Conservation (phyloP, 2,888 invertebrate species). For the Lagria hirta region DNA sequence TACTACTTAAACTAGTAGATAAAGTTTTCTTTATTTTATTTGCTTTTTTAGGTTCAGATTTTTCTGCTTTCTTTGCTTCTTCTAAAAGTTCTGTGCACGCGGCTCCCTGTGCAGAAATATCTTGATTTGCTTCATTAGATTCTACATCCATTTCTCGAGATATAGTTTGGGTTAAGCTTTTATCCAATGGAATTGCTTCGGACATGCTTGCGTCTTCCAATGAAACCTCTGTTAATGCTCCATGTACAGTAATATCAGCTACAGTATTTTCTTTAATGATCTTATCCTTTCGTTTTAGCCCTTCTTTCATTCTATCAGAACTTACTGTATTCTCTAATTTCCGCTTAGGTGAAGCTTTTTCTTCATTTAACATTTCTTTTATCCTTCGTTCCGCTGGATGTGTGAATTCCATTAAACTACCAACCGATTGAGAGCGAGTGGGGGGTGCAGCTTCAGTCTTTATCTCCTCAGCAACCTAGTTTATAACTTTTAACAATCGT, state of each 20-base stretch:
- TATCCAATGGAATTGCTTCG: constrained; percentile 43
- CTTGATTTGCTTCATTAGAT: constrained; percentile 36
- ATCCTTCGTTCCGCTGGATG: constrained; percentile 71
- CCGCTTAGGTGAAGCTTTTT: constrained; percentile 66
- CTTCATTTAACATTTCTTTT: constrained; percentile 68
- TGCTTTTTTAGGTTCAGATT: constrained; percentile 49
- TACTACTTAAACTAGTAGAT: constrained; percentile 38
- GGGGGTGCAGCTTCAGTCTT: constrained; percentile 51
- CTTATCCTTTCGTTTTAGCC: constrained; percentile 65
- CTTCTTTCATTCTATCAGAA: constrained; percentile 61
- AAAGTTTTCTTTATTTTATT: constrained; percentile 47
- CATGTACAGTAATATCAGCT: constrained; percentile 50
- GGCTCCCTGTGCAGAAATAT: constrained; percentile 50
- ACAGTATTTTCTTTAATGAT: constrained; percentile 53
- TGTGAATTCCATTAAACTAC: constrained; percentile 72
- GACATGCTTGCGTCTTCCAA: constrained; percentile 44
- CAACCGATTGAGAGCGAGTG: constrained; percentile 67
- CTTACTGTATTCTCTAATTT: constrained; percentile 77
- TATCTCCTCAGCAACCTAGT: constrained; percentile 43
- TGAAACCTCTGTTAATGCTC: constrained; percentile 39
- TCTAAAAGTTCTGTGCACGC: constrained; percentile 54
- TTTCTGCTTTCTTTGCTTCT: constrained; percentile 53
- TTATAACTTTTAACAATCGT: constrained; percentile 7
- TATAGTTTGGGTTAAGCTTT: constrained; percentile 47
- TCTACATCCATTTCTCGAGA: constrained; percentile 48